Evolutionary conservation across 1,140 invertebrate species (phyloP), one percentile per base, ranked within the genome.

Genomic region (Frieseomelitta varia): DNA sequence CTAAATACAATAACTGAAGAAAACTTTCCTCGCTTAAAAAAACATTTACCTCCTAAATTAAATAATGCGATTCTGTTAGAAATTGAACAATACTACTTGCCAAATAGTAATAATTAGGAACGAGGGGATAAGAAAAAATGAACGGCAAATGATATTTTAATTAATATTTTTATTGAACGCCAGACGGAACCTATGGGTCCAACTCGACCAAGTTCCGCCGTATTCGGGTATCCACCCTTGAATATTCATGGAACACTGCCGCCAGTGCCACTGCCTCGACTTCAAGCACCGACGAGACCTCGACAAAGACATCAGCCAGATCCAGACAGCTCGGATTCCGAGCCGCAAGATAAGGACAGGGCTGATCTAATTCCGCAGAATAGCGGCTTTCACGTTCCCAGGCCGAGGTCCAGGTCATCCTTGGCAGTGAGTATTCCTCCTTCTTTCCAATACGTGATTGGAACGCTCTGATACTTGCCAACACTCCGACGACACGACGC

Each of bases 181-280:
- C 88, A 97, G 97, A 96, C 96, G 79, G 95, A 97, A 93, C 96
- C 97, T 76, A 96, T 96, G 94, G 96, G 94, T 10, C 93, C 96
- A 15, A 97, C 97, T 0, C 93, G 97, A n/a, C 97, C 97, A 0
- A 97, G 97, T n/a, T 97, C 97, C 15, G 97, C 97, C 1, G 96
- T 98, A 95, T 98, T 97, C 91, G 97, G 96, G 2, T 97, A 98
- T 92, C 97, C 97, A 19, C 97, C 96, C 3, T 92, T 96, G 85
- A 96, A 94, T 47, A 92, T 96, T 72, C 96, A 96, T 80, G 96
- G 96, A 77, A 96, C 96, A 27, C 90, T 96, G 61, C 97, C 97
- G 0, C 97, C 97, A 4, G 96, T 97, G 51, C 97, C 97, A 34
- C 90, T 97, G 87, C 97, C 97, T 58, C 91, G 97, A 75, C 92